Evolutionary conservation across 2,113 vertebrate species (phyloP), one percentile per base, ranked within the genome.

Genomic region (Centrocercus urophasianus): DNA sequence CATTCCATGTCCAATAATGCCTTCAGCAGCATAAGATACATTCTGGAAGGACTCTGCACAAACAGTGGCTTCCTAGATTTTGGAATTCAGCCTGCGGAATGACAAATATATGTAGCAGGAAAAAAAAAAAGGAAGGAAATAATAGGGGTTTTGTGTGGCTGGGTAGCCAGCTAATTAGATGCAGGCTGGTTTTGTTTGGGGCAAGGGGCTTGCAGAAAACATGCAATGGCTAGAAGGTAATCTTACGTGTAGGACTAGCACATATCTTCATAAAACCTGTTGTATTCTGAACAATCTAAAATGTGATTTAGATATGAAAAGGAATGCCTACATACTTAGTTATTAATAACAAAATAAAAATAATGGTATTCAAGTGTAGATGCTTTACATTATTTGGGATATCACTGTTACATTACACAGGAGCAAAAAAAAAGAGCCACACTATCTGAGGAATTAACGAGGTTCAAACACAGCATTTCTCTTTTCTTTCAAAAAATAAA

Each of bases 41-140:
- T 90, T 74, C 88, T 96, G 91, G 79, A 84, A 94, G 50, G 45
- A 52, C 30, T 73, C 59, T 50, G n/a, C 30, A 57, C 36, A 90
- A 60, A 73, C 28, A 90, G 25, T 42, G 34, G 40, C 64, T 95
- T 66, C 70, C 60, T 83, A 75, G 74, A 80, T 66, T 89, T 92
- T 95, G 57, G 73, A 94, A 83, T 85, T 91, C 45, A 92, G 70
- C 43, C 34, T 72, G 17, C n/a, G 76, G 71, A 32, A 96, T 90
- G n/a, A 54, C 24, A 91, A 57, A 86, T 81, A 77, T 5, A 85
- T 21, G n/a, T n/a, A 87, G 43, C 3, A 2, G 40, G 13, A 18
- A 21, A n/a, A 43, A 65, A 77, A 74, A 13, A 78, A 69, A 18
- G 22, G 36, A 43, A 65, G 12, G 74, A 83, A 79, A 59, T 45